These are phyloP conservation scores for Chelidonichthys spinosus DNA, from an alignment of 2,797 vertebrate genomes.

Conservation along the genomic window DNA sequence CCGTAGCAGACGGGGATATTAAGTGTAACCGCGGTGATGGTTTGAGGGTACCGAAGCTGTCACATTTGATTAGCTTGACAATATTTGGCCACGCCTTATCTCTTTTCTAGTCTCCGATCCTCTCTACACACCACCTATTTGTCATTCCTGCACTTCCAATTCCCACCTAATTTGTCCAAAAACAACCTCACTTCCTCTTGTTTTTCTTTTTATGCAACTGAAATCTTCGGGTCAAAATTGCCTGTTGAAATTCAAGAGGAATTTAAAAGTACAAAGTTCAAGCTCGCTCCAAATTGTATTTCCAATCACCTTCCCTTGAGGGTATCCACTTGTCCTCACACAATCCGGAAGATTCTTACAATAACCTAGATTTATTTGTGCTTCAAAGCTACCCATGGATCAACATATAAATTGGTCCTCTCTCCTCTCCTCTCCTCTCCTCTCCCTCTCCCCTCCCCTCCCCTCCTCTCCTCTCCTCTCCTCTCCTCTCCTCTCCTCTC, in stretches of 20 bases:
- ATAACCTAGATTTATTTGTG: constrained; percentile 41
- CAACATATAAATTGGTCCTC: constrained; percentile 59
- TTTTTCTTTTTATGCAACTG: constrained; percentile 25
- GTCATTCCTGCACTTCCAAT: constrained; percentile 5
- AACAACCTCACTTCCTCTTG: neutral
- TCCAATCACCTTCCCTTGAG: constrained; percentile 23
- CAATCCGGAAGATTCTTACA: constrained; percentile 30
- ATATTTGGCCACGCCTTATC: constrained; percentile 42
- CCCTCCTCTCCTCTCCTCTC: neutral
- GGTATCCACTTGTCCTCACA: constrained; percentile 13
- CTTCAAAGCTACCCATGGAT: constrained; percentile 45
- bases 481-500: neutral
- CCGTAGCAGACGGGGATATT: constrained; percentile 66
- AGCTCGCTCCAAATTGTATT: constrained; percentile 30
- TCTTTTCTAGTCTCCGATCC: constrained; percentile 1
- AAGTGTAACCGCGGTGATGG: constrained; percentile 65
- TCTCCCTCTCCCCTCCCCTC: neutral
- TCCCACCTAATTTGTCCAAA: constrained; percentile 9
- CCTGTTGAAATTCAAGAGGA: constrained; percentile 40
- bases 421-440: constrained; percentile 18
- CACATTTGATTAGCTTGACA: constrained; percentile 76
- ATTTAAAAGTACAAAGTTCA: constrained; percentile 28
- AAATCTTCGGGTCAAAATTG: constrained; percentile 35
- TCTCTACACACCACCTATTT: constrained; percentile 4
- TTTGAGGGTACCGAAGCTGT: constrained; percentile 66